These are phyloP conservation scores for Chelmon rostratus DNA, from an alignment of 2,797 vertebrate genomes.

Conservation along the genomic window DNA sequence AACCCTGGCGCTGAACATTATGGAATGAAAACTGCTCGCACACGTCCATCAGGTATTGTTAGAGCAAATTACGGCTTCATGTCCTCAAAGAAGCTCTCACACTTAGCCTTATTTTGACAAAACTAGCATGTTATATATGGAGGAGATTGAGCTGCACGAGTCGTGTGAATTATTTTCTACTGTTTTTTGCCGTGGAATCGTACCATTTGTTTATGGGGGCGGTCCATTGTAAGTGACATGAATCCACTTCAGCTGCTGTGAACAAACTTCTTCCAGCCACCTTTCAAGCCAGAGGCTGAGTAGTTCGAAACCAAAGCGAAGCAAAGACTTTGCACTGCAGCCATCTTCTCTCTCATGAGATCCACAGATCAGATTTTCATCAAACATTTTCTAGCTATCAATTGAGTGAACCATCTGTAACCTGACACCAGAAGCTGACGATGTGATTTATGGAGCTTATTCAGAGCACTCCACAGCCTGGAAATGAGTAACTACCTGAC, in stretches of 20 bases:
- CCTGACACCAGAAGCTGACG: constrained; percentile 10
- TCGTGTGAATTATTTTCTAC: too few species aligned
- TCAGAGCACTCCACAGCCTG: constrained; percentile 4
- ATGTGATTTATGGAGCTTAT: constrained; percentile 30
- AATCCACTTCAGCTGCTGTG: background rate
- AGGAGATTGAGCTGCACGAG: too few species aligned
- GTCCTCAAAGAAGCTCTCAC: too few species aligned
- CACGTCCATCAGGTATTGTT: too few species aligned
- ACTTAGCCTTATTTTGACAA: too few species aligned
- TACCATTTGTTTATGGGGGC: background rate
- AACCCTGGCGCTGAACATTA: too few species aligned
- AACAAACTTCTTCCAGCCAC: background rate
- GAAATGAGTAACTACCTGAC: background rate
- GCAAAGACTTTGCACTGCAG: background rate
- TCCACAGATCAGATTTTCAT: constrained; percentile 2
- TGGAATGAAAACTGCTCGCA: too few species aligned
- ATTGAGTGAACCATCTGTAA: constrained; percentile 20
- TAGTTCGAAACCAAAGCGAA: background rate
- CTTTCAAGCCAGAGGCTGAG: background rate
- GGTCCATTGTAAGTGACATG: background rate
- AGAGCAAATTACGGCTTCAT: too few species aligned
- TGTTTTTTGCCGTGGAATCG: background rate
- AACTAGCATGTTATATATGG: too few species aligned
- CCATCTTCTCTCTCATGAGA: background rate
- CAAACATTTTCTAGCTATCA: constrained; percentile 22